Evolutionary conservation across 2,113 vertebrate species (phyloP).

Genomic region (Chauna torquata): DNA sequence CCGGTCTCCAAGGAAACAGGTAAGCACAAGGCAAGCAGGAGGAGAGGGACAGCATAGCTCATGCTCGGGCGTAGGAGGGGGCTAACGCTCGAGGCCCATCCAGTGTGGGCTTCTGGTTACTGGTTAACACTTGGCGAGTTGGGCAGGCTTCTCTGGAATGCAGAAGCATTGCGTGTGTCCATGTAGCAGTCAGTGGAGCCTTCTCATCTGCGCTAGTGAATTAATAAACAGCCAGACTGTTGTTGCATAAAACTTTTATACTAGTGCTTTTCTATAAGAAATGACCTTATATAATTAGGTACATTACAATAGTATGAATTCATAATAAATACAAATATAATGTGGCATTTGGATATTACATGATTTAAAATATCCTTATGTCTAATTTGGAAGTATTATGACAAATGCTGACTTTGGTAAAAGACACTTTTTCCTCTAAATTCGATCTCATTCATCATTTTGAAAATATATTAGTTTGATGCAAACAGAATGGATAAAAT

Average conservation of each 20-base stretch:
- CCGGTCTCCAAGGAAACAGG: background rate
- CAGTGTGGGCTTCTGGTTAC: rapidly evolving
- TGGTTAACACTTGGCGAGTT: background rate
- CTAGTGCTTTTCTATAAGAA: conserved; percentile 65
- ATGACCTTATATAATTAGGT: conserved; percentile 51
- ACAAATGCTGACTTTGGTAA: background rate
- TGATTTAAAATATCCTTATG: conserved; percentile 32
- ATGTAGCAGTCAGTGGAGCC: background rate
- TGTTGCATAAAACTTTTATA: conserved; percentile 65
- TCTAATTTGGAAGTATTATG: conserved; percentile 13
- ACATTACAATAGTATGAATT: conserved; percentile 39
- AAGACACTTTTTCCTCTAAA: conserved; percentile 17
- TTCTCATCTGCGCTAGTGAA: conserved; percentile 58
- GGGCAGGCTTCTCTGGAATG: background rate
- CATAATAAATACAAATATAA: conserved; percentile 22
- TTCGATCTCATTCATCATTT: conserved; percentile 25
- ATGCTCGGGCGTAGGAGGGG: rapidly evolving
- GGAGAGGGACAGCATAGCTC: background rate
- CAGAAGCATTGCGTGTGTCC: background rate
- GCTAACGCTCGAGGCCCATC: background rate
- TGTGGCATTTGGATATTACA: background rate
- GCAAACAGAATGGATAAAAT: background rate
- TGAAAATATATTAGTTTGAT: background rate
- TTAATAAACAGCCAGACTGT: conserved; percentile 69
- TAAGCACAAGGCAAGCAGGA: background rate